phyloP scores from a whole-genome alignment of 2,888 invertebrate species.

The Lasioglossum pauxillum region DNA sequence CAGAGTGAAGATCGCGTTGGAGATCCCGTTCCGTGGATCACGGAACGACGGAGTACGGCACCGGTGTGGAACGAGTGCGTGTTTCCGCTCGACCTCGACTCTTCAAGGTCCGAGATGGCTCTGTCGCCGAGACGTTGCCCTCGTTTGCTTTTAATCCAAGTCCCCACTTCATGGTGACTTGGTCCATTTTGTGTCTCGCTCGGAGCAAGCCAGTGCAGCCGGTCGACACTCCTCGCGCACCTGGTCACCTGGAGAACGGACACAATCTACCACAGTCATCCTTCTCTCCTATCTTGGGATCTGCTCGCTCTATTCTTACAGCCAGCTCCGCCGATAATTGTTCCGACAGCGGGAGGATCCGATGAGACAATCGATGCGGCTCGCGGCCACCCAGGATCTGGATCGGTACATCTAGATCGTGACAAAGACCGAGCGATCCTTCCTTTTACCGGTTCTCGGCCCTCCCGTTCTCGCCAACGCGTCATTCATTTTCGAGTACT shows the following conservation, averaged over 20 bases:
- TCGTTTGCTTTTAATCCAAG: constrained; percentile 84
- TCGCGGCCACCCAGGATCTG: not conserved
- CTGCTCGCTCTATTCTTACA: constrained; percentile 58
- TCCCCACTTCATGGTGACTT: constrained; percentile 81
- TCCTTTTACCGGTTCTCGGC: not conserved
- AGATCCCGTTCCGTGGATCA: constrained; percentile 34
- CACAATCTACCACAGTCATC: constrained; percentile 26
- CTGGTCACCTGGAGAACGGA: constrained; percentile 68
- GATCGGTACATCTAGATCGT: constrained; percentile 6
- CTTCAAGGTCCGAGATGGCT: constrained; percentile 83
- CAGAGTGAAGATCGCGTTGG: constrained; percentile 12
- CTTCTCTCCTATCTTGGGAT: constrained; percentile 34
- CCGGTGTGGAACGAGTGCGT: constrained; percentile 57
- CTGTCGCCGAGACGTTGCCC: constrained; percentile 83
- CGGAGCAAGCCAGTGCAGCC: constrained; percentile 40
- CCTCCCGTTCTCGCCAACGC: not conserved
- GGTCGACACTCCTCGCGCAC: constrained; percentile 38
- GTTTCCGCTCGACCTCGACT: constrained; percentile 75
- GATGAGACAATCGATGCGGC: constrained; percentile 34
- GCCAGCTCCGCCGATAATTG: constrained; percentile 55
- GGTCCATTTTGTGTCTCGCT: constrained; percentile 84
- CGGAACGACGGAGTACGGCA: constrained; percentile 9
- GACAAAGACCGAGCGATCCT: constrained; percentile 1
- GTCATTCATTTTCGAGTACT: not conserved
- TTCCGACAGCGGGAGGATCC: constrained; percentile 43